A percentile compares a stretch with the other conserved stretches of the same genome.
These are phyloP conservation scores for Rhingia rostrata DNA, from an alignment of 2,888 invertebrate genomes.

Conservation along the genomic window DNA sequence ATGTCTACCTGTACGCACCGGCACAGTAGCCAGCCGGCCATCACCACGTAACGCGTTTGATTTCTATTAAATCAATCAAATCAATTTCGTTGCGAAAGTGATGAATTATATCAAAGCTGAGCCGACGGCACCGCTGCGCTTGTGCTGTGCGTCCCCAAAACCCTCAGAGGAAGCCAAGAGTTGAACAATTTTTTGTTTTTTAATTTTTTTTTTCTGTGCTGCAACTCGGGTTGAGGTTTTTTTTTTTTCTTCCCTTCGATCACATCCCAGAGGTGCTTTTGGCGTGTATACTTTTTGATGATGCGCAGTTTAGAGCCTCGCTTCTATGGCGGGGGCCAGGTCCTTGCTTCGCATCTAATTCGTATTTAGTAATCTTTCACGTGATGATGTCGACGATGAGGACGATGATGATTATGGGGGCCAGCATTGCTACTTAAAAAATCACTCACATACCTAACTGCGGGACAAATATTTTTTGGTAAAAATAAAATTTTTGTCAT, in stretches of 20 bases:
- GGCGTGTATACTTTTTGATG: constrained; percentile 36
- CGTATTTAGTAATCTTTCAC: constrained; percentile 68
- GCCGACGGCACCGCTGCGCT: constrained; percentile 47
- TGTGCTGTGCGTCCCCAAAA: constrained; percentile 47
- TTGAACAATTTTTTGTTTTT: constrained; percentile 17
- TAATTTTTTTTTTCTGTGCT: constrained; percentile 22
- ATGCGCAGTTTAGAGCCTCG: constrained; percentile 58
- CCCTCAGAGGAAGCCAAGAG: constrained; percentile 29
- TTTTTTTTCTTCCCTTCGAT: not conserved
- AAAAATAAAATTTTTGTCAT: constrained; percentile 68
- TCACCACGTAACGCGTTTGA: constrained; percentile 73
- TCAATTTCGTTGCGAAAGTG: constrained; percentile 75
- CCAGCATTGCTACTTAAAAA: constrained; percentile 66
- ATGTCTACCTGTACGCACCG: constrained; percentile 19
- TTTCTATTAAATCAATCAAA: constrained; percentile 75
- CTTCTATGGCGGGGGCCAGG: constrained; percentile 53
- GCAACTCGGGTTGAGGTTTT: constrained; percentile 14
- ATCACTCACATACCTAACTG: constrained; percentile 71
- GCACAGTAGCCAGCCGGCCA: constrained; percentile 65
- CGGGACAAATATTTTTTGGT: constrained; percentile 69
- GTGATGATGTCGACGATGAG: constrained; percentile 59
- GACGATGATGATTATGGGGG: constrained; percentile 55
- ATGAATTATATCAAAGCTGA: constrained; percentile 74
- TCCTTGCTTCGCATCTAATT: constrained; percentile 60
- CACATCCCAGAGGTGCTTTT: constrained; percentile 40